Evolutionary conservation across 2,888 invertebrate genomes (phyloP).

Genomic region (Augochlorella aurata): DNA sequence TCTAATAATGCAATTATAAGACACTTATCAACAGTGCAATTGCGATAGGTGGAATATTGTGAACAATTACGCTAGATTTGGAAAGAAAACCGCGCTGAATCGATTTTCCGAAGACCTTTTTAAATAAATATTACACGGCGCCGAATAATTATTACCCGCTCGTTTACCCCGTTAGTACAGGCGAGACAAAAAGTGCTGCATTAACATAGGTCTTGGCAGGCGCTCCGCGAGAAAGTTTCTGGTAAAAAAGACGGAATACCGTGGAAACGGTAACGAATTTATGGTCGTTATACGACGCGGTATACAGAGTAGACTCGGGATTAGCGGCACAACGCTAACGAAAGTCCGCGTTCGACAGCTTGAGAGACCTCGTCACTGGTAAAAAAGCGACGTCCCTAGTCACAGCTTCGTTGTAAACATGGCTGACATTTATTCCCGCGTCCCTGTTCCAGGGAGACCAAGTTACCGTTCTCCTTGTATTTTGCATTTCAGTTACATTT

Average conservation of each 20-base stretch:
- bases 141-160: too few relatives aligned
- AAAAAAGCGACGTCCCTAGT: not conserved
- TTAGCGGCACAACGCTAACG: not conserved
- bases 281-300: not conserved
- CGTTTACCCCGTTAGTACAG: not conserved
- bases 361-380: not conserved
- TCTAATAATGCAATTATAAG: too few relatives aligned
- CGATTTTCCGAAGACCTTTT: too few relatives aligned
- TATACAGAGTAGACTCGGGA: not conserved
- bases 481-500: not conserved
- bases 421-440: not conserved
- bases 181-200: not conserved
- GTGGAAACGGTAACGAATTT: not conserved
- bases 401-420: not conserved
- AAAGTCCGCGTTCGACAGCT: not conserved
- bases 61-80: too few relatives aligned
- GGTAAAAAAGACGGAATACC: not conserved
- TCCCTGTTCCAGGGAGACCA: not conserved
- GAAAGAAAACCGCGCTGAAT: too few relatives aligned
- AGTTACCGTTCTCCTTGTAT: not conserved
- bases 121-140: too few relatives aligned
- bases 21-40: too few relatives aligned
- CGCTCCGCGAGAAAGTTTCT: not conserved
- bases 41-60: too few relatives aligned
- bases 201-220: not conserved